Base-by-base conservation (phyloP, 2,113 vertebrate genomes). In the Dipodomys spectabilis region DNA sequence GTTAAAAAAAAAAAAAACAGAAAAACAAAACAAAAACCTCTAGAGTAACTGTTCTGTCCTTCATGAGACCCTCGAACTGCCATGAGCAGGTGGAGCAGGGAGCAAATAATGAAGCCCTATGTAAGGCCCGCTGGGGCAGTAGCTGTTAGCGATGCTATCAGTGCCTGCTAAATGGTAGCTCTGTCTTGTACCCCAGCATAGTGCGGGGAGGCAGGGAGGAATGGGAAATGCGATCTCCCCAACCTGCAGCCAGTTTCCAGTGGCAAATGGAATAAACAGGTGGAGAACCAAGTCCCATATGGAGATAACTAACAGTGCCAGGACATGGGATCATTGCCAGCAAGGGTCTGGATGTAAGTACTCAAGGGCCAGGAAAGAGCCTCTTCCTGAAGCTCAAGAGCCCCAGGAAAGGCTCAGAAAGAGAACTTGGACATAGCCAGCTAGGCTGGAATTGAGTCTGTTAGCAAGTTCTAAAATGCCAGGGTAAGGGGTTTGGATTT, bases 11-110 rank as follows among this genome's bases (percentile, higher is more conserved):
- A 93, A 93, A 10, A 2, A 93, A 93, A 22, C 86, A 39, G 5
- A 93, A 93, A 12, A 15, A 57, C 53, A 57, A 16, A 57, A 57
- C 53, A 11, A 13, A 39, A 57, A 57, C 57, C 94, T 92, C 83
- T 57, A 92, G 85, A 27, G 82, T 62, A 64, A 85, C 69, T 73
- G 49, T 89, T 94, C 62, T 73, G 85, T 88, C 91, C 78, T 94
- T 74, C 87, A 5, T 86, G 79, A 68, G 93, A 90, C 82, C 87
- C 60, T 53, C 67, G 39, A 27, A 80, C 90, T 32, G 79, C 53
- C 49, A 4, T 0, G 27, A 75, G 93, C 92, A 94, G 94, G 97
- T 92, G 79, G 91, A 62, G 25, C 49, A 39, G 74, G 69, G 65
- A 23, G 13, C 13, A 18, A 80, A 68, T 57, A 73, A 32, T 25